phyloP scores from a whole-genome alignment of 2,113 vertebrate species.

The Nestor notabilis region DNA sequence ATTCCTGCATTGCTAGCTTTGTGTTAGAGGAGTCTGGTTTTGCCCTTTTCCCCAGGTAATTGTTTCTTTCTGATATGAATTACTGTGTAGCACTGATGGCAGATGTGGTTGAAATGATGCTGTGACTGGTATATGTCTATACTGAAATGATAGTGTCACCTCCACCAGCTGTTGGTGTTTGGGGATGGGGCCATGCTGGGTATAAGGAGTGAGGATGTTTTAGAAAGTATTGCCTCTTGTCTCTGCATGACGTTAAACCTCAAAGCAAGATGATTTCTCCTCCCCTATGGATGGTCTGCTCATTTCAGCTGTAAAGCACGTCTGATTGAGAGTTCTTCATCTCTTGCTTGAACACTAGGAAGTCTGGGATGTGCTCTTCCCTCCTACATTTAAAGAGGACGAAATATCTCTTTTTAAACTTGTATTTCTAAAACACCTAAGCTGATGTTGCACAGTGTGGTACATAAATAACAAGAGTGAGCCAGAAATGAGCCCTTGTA shows the following conservation, averaged over 20 bases:
- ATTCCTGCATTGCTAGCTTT: fast-evolving
- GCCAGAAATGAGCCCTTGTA: background rate
- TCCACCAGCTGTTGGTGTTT: background rate
- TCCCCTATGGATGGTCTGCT: background rate
- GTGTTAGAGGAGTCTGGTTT: background rate
- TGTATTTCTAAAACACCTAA: slow-evolving; percentile 11
- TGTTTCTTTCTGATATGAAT: background rate
- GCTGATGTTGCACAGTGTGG: background rate
- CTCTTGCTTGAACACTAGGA: background rate
- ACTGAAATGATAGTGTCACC: background rate
- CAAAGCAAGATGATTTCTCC: background rate
- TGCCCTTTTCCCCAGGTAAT: background rate
- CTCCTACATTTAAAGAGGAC: background rate
- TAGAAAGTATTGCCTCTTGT: background rate
- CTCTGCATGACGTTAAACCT: background rate
- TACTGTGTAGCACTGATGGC: background rate
- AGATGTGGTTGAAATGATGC: background rate
- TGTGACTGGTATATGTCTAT: background rate
- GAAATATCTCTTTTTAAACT: background rate
- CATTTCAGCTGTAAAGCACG: background rate
- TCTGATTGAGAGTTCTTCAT: background rate
- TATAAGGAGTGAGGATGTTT: background rate
- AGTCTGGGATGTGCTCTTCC: background rate
- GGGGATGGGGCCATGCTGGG: background rate
- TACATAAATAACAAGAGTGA: slow-evolving; percentile 37